Evolutionary conservation across 2,113 vertebrate genomes (phyloP).

Genomic region (Lichenostomus cassidix): DNA sequence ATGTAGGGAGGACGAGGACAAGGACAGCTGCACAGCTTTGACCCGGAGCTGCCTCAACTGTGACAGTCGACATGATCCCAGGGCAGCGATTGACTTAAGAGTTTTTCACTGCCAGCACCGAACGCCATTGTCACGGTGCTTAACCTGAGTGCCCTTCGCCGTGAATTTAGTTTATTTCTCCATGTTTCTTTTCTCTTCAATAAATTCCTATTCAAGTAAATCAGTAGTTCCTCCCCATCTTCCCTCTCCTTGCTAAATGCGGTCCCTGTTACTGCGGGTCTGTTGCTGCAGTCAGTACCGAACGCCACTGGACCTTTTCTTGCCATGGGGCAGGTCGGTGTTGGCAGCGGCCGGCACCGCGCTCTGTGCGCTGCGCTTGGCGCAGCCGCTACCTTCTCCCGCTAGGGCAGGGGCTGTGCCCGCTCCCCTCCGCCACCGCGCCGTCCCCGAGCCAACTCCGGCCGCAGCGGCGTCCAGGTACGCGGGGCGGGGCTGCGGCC

Average conservation of each 20-base stretch:
- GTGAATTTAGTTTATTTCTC: accelerated
- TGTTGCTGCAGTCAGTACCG: accelerated
- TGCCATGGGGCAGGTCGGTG: neutral
- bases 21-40: neutral
- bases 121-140: accelerated
- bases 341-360: neutral
- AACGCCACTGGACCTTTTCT: accelerated
- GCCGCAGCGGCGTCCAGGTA: neutral
- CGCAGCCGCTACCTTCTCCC: neutral
- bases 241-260: accelerated
- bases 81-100: accelerated
- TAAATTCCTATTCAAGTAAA: accelerated
- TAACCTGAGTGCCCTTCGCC: accelerated
- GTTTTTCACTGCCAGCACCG: accelerated
- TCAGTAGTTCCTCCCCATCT: accelerated
- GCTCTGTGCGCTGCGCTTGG: accelerated
- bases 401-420: accelerated
- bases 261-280: accelerated
- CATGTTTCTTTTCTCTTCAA: accelerated
- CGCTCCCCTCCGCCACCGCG: accelerated
- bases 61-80: accelerated
- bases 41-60: accelerated
- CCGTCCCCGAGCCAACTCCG: too few species aligned
- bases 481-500: neutral
- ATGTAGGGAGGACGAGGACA: accelerated